Conservation (phyloP, 2,113 vertebrate genomes). For the Syngnathus floridae region DNA sequence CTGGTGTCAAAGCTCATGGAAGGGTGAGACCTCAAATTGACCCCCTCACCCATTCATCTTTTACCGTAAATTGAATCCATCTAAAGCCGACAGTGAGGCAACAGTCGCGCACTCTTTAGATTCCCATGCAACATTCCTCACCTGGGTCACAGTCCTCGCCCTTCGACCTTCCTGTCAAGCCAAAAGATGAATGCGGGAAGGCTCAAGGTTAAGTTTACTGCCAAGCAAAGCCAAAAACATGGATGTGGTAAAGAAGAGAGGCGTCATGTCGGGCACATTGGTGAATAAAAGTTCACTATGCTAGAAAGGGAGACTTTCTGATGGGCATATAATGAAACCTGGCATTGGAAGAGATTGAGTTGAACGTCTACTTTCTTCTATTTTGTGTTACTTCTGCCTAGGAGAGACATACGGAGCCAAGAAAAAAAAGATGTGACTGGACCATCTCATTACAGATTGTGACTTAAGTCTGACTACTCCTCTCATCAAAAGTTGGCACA, state of each 20-base stretch:
- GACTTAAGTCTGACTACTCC: conserved; percentile 3
- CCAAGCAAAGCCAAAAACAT: conserved; percentile 7
- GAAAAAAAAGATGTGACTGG: not conserved
- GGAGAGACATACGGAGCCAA: not conserved
- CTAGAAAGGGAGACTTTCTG: not conserved
- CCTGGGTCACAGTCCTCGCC: conserved; percentile 40
- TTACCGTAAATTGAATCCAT: conserved; percentile 51
- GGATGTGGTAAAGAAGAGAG: not conserved
- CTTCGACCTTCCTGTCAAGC: conserved; percentile 18
- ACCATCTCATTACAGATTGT: not conserved
- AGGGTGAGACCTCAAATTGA: conserved; percentile 21
- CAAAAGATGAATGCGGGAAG: conserved; percentile 10
- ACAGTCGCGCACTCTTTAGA: conserved; percentile 45
- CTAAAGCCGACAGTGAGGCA: conserved; percentile 7
- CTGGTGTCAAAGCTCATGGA: not conserved
- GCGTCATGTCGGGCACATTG: not conserved
- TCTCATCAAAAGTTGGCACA: not conserved
- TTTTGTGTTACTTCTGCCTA: not conserved
- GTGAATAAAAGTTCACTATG: not conserved
- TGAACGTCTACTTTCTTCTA: not conserved
- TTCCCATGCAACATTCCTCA: conserved; percentile 69
- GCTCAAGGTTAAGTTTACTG: conserved; percentile 27
- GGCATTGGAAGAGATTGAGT: not conserved
- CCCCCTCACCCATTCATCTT: conserved; percentile 21
- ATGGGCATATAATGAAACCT: not conserved